Conservation (phyloP, 2,888 invertebrate species). For the Plemyria rubiginata region DNA sequence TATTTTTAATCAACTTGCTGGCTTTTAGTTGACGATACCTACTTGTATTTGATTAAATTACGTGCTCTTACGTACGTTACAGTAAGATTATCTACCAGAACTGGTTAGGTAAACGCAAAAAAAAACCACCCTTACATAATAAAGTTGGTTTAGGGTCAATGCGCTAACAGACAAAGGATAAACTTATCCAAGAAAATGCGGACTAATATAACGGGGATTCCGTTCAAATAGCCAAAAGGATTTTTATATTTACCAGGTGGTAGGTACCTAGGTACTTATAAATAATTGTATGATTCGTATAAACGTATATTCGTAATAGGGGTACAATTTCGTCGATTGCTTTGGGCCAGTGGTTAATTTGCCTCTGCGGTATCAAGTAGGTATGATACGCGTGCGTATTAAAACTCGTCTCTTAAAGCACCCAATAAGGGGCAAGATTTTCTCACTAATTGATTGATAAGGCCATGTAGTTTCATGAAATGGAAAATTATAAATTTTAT, state of each 20-base stretch:
- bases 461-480: too few species aligned
- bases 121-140: constrained; percentile 6
- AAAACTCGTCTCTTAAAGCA: not conserved
- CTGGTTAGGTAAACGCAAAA: not conserved
- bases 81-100: constrained; percentile 1
- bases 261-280: constrained; percentile 2
- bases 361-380: constrained; percentile 11
- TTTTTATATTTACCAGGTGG: constrained; percentile 12
- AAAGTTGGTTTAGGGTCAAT: constrained; percentile 7
- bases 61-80: not conserved
- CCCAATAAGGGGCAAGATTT: too few species aligned
- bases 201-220: constrained; percentile 1
- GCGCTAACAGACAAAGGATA: constrained; percentile 6
- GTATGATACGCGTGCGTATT: not conserved
- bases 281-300: constrained; percentile 13
- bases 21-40: too few species aligned
- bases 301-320: constrained; percentile 17
- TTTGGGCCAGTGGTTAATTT: constrained; percentile 12
- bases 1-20: not conserved
- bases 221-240: not conserved
- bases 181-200: constrained; percentile 4
- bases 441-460: too few species aligned
- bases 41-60: too few species aligned
- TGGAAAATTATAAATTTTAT: too few species aligned
- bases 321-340: constrained; percentile 13